Evolutionary conservation across 2,113 vertebrate genomes (phyloP).

Genomic region (Upupa epops): DNA sequence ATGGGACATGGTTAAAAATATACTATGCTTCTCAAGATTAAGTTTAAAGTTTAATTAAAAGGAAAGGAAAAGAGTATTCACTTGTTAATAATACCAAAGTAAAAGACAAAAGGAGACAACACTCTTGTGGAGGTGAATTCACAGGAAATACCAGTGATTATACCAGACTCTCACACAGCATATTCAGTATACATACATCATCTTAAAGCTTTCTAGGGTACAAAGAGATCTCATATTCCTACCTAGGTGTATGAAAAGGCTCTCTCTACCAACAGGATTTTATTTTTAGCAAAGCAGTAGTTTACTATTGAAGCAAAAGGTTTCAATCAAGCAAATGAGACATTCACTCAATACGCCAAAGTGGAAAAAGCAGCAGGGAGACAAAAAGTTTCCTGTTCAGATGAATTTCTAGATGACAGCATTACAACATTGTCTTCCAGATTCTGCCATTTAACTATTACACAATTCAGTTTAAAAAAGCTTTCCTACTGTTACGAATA

Average conservation of each 20-base stretch:
- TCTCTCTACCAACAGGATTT: not conserved
- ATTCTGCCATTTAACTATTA: not conserved
- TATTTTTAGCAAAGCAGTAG: conserved; percentile 6
- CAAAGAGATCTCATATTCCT: not conserved
- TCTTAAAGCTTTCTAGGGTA: not conserved
- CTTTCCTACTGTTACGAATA: not conserved
- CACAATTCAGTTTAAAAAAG: not conserved
- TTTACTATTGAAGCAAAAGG: not conserved
- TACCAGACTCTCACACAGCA: not conserved
- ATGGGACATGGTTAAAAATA: not conserved
- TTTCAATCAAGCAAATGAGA: not conserved
- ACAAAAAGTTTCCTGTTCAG: not conserved
- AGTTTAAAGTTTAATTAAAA: not conserved
- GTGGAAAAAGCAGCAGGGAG: not conserved
- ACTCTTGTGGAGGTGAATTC: not conserved
- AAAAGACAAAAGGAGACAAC: not conserved
- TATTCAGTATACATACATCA: not conserved
- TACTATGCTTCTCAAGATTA: not conserved
- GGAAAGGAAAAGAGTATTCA: not conserved
- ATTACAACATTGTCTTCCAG: not conserved
- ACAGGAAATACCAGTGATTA: not conserved
- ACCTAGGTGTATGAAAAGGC: not conserved
- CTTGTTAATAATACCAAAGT: not conserved
- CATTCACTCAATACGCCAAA: not conserved
- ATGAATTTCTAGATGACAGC: not conserved